These are phyloP conservation scores for Monoplex corrugatus DNA, from an alignment of 2,888 invertebrate species.

Conservation along the genomic window DNA sequence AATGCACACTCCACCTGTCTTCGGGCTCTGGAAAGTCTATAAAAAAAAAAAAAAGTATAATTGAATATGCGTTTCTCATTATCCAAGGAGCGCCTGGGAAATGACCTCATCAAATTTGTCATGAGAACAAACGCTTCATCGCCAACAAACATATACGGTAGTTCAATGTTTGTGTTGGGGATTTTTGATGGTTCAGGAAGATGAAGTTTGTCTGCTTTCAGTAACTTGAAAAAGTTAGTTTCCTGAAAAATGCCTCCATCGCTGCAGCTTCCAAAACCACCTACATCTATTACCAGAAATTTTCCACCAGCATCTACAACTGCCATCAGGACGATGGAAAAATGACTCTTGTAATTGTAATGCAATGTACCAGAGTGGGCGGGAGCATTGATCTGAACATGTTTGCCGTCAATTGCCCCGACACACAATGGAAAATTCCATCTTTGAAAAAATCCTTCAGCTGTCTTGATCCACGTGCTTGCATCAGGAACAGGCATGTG, in stretches of 20 bases:
- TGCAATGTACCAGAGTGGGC: constrained; percentile 19
- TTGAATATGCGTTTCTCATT: constrained; percentile 26
- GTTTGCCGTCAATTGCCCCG: constrained; percentile 22
- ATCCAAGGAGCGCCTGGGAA: constrained; percentile 27
- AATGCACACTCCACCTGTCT: constrained; percentile 28
- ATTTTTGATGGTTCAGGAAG: constrained; percentile 31
- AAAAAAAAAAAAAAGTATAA: no score
- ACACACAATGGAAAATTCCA: constrained; percentile 24
- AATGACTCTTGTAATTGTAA: constrained; percentile 22
- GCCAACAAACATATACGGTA: constrained; percentile 11
- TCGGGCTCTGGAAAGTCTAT: constrained; percentile 18
- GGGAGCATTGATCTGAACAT: background rate
- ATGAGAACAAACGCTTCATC: constrained; percentile 2
- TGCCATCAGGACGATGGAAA: constrained; percentile 25
- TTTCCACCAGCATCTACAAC: constrained; percentile 28
- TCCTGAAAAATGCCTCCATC: constrained; percentile 16
- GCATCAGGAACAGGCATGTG: constrained; percentile 22
- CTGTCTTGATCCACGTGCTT: constrained; percentile 22
- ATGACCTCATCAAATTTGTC: constrained; percentile 22
- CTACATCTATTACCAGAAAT: constrained; percentile 25
- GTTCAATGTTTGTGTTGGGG: constrained; percentile 32
- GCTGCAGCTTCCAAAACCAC: constrained; percentile 20
- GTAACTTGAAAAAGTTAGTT: constrained; percentile 7
- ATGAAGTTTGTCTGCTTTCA: background rate
- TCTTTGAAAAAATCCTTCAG: constrained; percentile 28